phyloP scores from a whole-genome alignment of 2,888 invertebrate species.

The Tachina lurida region DNA sequence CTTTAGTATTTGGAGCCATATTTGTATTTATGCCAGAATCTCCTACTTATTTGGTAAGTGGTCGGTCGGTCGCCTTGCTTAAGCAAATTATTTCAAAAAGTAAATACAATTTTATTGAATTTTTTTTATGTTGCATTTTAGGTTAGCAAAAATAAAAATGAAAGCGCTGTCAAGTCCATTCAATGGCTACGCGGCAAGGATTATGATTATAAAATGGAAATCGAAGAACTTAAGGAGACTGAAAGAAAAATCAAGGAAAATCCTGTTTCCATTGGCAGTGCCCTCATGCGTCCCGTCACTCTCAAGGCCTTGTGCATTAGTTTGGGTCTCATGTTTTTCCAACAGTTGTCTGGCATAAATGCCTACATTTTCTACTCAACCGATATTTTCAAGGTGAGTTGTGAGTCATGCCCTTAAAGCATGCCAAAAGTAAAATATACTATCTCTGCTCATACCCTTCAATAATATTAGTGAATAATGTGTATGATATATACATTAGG shows the following conservation, averaged over 20 bases:
- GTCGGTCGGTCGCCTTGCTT: not conserved
- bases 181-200: conserved; percentile 88
- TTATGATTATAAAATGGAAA: conserved; percentile 87
- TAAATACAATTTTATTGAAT: not conserved
- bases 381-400: conserved; percentile 88
- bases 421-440: conserved; percentile 9
- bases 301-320: conserved; percentile 88
- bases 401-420: conserved; percentile 10
- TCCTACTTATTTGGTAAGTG: conserved; percentile 87
- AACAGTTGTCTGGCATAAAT: conserved; percentile 93
- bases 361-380: conserved; percentile 92
- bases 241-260: conserved; percentile 84
- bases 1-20: conserved; percentile 87
- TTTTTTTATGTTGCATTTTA: conserved; percentile 57
- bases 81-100: not conserved
- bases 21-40: conserved; percentile 95
- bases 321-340: conserved; percentile 93
- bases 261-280: conserved; percentile 84
- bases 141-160: conserved; percentile 84
- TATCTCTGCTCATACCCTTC: not conserved
- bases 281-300: conserved; percentile 85
- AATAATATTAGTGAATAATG: conserved; percentile 1
- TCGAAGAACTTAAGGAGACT: conserved; percentile 85
- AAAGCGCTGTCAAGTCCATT: conserved; percentile 88
- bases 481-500: not conserved